Percentiles rank a stretch among this genome's conserved stretches.
Evolutionary conservation across 2,113 vertebrate species (phyloP).

Genomic region (Labrus mixtus): DNA sequence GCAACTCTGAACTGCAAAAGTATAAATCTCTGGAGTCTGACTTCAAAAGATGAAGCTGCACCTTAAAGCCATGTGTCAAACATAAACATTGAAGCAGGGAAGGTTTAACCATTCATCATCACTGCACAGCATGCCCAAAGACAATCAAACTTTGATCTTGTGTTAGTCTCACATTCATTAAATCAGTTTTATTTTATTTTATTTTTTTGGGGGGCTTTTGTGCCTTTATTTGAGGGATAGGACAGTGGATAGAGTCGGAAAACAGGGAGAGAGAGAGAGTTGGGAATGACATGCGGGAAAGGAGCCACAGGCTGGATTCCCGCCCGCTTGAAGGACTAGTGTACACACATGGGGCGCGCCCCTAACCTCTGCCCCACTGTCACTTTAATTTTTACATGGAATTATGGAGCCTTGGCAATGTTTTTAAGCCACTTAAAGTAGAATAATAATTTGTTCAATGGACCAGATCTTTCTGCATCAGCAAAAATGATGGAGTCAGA

Average conservation of each 20-base stretch:
- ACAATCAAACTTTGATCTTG: slow-evolving; percentile 7
- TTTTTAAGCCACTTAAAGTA: not conserved
- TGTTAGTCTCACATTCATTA: slow-evolving; percentile 27
- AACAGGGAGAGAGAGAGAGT: too few species aligned
- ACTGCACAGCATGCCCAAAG: slow-evolving; percentile 2
- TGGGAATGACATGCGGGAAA: too few species aligned
- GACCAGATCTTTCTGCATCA: not conserved
- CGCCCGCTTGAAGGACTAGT: too few species aligned
- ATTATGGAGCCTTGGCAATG: too few species aligned
- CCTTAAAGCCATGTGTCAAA: slow-evolving; percentile 19
- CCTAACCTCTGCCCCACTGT: too few species aligned
- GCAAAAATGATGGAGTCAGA: slow-evolving; percentile 2
- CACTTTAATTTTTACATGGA: not conserved
- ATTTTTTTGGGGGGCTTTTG: too few species aligned
- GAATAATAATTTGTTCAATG: not conserved
- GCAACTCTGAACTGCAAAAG: not conserved
- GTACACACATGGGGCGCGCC: too few species aligned
- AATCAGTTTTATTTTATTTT: too few species aligned
- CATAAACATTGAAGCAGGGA: slow-evolving; percentile 28
- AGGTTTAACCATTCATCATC: slow-evolving; percentile 39
- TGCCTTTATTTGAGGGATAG: too few species aligned
- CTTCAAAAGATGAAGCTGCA: slow-evolving; percentile 16
- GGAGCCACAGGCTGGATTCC: too few species aligned
- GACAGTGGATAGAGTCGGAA: too few species aligned
- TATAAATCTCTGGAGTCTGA: not conserved